Percentiles rank a stretch among this genome's conserved stretches.
Conservation (phyloP, 2,888 invertebrate genomes). For the Scotopteryx bipunctaria region DNA sequence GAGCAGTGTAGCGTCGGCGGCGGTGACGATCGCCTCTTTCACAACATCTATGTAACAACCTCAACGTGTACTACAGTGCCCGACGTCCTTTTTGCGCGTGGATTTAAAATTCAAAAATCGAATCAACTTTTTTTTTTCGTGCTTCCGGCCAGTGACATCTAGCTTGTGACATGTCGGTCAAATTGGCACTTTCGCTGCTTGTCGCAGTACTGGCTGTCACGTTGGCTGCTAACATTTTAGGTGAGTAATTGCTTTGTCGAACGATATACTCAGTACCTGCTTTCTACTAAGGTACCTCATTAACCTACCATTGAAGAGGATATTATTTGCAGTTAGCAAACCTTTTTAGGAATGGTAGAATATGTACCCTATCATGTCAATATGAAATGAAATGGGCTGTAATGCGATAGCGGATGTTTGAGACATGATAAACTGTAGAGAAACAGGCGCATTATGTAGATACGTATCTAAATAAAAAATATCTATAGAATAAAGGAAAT, state of each 20-base stretch:
- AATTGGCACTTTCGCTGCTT: constrained; percentile 64
- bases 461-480: no score
- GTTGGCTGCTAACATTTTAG: constrained; percentile 72
- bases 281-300: constrained; percentile 40
- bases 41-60: constrained; percentile 19
- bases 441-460: no score
- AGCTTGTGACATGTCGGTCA: constrained; percentile 66
- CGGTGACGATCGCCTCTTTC: constrained; percentile 70
- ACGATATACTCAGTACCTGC: constrained; percentile 28
- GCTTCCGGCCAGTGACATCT: constrained; percentile 41
- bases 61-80: constrained; percentile 6
- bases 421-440: no score
- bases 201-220: constrained; percentile 55
- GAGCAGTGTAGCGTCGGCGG: constrained; percentile 70
- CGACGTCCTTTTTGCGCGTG: constrained; percentile 46
- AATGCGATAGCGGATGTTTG: no score
- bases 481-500: no score
- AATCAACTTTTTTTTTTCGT: constrained; percentile 36
- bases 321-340: neutral
- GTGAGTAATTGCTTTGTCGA: constrained; percentile 60
- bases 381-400: no score
- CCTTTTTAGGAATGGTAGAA: constrained; percentile 3
- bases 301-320: neutral
- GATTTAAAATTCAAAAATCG: constrained; percentile 53
- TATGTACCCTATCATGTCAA: no score